Evolutionary conservation across 2,797 vertebrate genomes (phyloP).

Genomic region (Squalus acanthias): DNA sequence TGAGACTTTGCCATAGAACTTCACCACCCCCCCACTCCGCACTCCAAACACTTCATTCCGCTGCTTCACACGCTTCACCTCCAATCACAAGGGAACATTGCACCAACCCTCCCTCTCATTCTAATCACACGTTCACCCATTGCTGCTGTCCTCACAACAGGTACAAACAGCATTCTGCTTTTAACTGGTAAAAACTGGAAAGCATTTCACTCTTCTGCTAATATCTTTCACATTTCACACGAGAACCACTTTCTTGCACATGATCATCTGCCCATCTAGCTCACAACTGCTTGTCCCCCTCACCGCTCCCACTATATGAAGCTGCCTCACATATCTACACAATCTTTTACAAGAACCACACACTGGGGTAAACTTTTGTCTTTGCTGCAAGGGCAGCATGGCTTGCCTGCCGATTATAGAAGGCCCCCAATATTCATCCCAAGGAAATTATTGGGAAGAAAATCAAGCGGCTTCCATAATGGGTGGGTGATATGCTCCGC

Average conservation of each 20-base stretch:
- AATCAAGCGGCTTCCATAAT: not conserved
- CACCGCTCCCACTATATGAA: not conserved
- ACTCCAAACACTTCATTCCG: too few species aligned
- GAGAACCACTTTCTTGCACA: not conserved
- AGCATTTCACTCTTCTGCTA: not conserved
- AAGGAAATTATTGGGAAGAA: not conserved
- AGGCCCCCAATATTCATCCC: not conserved
- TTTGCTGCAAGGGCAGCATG: not conserved
- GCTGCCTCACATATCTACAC: not conserved
- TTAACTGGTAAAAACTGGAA: too few species aligned
- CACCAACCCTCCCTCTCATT: too few species aligned
- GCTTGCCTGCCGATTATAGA: not conserved
- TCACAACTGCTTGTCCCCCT: not conserved
- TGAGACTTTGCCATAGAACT: too few species aligned
- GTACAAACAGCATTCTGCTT: too few species aligned
- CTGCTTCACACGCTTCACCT: too few species aligned
- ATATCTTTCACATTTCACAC: not conserved
- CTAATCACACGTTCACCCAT: too few species aligned
- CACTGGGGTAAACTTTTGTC: not conserved
- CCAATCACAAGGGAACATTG: too few species aligned
- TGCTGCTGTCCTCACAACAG: too few species aligned
- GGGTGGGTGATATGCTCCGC: not conserved
- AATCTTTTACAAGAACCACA: not conserved
- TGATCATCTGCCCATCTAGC: too few species aligned
- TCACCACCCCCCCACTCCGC: too few species aligned